Evolutionary conservation across 2,113 vertebrate species (phyloP).

Genomic region (Reinhardtius hippoglossoides): DNA sequence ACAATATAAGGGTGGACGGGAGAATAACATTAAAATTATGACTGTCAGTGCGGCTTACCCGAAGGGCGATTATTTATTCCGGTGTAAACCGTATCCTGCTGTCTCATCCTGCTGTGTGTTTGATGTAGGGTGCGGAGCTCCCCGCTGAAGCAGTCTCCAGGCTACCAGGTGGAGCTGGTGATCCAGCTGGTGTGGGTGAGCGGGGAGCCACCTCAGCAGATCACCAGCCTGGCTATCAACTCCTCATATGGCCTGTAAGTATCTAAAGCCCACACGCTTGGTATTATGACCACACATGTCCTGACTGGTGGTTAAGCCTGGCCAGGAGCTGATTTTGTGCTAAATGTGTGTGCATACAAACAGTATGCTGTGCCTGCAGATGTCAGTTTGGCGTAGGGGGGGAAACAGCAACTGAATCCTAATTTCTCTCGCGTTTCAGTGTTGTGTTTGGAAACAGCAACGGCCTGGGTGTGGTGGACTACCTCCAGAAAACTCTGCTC

Average conservation of each 20-base stretch:
- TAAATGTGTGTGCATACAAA: background rate
- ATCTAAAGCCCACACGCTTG: background rate
- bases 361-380: background rate
- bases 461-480: slow-evolving; percentile 96
- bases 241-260: slow-evolving; percentile 97
- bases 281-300: too few relatives aligned
- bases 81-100: slow-evolving; percentile 16
- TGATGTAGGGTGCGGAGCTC: slow-evolving; percentile 91
- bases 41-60: slow-evolving; percentile 17
- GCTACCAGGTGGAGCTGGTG: slow-evolving; percentile 95
- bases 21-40: slow-evolving; percentile 7
- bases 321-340: too few relatives aligned
- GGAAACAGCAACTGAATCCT: slow-evolving; percentile 1
- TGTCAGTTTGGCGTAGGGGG: background rate
- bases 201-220: slow-evolving; percentile 97
- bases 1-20: slow-evolving; percentile 8
- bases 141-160: slow-evolving; percentile 94
- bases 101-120: slow-evolving; percentile 53
- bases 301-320: too few relatives aligned
- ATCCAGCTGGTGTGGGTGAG: slow-evolving; percentile 97
- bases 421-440: slow-evolving; percentile 71
- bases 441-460: slow-evolving; percentile 97
- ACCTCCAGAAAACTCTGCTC: slow-evolving; percentile 94
- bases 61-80: slow-evolving; percentile 35
- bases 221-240: slow-evolving; percentile 95